phyloP scores from a whole-genome alignment of 2,797 vertebrate species.

The Anguilla obscura region DNA sequence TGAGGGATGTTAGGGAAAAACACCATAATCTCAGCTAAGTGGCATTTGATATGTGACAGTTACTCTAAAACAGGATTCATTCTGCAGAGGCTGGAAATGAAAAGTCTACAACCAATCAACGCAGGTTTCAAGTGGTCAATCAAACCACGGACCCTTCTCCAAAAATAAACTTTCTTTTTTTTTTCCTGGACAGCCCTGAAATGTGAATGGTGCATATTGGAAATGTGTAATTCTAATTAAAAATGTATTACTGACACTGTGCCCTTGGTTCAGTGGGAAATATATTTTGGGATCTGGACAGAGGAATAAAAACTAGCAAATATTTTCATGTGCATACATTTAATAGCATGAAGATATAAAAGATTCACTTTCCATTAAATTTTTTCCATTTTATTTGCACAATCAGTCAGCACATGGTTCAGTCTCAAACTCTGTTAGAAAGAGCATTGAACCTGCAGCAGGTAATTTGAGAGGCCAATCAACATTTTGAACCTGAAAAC shows the following conservation, averaged over 20 bases:
- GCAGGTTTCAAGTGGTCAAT: neutral
- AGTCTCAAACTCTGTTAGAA: neutral
- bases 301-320: neutral
- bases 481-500: neutral
- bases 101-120: neutral
- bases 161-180: neutral
- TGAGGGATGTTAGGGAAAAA: neutral
- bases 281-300: neutral
- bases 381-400: constrained; percentile 6
- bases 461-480: neutral
- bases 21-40: neutral
- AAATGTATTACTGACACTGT: neutral
- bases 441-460: neutral
- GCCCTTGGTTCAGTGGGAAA: neutral
- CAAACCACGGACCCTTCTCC: neutral
- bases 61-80: neutral
- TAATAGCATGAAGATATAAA: neutral
- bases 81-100: neutral
- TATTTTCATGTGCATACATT: neutral
- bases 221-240: neutral
- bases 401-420: neutral
- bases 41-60: neutral
- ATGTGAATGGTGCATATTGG: neutral
- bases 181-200: neutral
- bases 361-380: neutral